Conservation (phyloP, 2,888 invertebrate species). For the Argyresthia goedartella region DNA sequence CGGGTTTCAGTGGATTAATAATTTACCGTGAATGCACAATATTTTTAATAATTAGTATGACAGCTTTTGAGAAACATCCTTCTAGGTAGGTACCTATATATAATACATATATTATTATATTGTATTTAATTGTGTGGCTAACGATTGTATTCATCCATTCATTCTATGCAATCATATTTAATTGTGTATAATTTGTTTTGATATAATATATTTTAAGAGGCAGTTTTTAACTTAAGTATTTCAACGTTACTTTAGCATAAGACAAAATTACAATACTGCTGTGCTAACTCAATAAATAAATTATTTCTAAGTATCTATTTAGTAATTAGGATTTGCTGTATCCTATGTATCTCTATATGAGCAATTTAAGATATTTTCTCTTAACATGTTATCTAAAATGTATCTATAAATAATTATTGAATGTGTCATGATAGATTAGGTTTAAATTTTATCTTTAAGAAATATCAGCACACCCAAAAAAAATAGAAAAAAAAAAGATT, state of each 20-base stretch:
- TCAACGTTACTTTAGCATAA: no score
- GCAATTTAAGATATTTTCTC: not conserved
- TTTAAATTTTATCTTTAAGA: not conserved
- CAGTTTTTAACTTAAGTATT: no score
- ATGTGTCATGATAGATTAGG: not conserved
- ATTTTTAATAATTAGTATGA: not conserved
- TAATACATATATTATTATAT: not conserved
- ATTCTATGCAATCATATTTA: no score
- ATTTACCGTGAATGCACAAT: not conserved
- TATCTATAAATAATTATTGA: not conserved
- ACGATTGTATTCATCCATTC: no score
- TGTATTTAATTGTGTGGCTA: not conserved
- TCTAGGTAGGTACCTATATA: not conserved
- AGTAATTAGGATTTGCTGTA: no score
- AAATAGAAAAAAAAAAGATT: not conserved
- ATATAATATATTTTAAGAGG: no score
- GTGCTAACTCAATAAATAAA: conserved; percentile 54
- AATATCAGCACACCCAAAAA: not conserved
- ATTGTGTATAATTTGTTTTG: no score
- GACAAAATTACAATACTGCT: conserved; percentile 32
- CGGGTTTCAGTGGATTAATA: not conserved
- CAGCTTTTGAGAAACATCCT: not conserved
- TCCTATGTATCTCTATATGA: no score
- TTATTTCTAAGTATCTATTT: not conserved
- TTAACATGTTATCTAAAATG: not conserved